A percentile compares a stretch with the other conserved stretches of the same genome.
These are phyloP conservation scores for Phania funesta DNA, from an alignment of 2,888 invertebrate genomes.

Conservation along the genomic window DNA sequence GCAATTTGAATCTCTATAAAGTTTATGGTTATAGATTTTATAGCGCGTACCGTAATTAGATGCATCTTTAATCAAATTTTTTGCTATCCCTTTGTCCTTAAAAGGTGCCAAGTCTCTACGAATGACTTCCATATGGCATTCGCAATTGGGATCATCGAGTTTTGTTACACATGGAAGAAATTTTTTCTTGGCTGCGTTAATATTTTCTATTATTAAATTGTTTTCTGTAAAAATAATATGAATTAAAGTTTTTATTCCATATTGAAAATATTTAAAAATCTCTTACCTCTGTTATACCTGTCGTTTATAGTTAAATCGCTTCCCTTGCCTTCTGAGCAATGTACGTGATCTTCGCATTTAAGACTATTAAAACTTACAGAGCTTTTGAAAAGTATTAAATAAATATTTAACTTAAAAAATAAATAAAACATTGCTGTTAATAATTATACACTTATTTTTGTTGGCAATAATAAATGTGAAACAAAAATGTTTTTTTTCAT, in stretches of 20 bases:
- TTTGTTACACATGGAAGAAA: conserved; percentile 82
- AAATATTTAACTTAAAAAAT: conserved; percentile 16
- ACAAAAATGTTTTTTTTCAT: background rate
- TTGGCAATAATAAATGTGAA: background rate
- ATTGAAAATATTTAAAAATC: background rate
- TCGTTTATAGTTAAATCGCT: background rate
- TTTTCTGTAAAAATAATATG: conserved; percentile 5
- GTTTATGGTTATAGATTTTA: conserved; percentile 89
- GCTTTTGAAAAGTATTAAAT: conserved; percentile 16
- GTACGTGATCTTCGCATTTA: background rate
- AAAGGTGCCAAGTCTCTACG: conserved; percentile 86
- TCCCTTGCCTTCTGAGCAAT: conserved; percentile 20
- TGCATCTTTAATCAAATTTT: conserved; percentile 84
- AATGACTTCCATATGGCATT: conserved; percentile 85
- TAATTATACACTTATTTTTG: conserved; percentile 15
- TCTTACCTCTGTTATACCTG: conserved; percentile 57
- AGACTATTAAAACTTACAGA: background rate
- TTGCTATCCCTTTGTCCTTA: conserved; percentile 85
- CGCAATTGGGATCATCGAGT: conserved; percentile 81
- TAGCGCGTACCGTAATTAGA: conserved; percentile 86
- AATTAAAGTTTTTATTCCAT: background rate
- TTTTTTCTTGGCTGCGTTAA: conserved; percentile 81
- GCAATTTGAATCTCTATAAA: conserved; percentile 92
- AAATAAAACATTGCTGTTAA: conserved; percentile 16
- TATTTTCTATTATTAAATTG: conserved; percentile 77